phyloP scores from a whole-genome alignment of 2,113 vertebrate genomes.

The Dendrocopos noguchii region DNA sequence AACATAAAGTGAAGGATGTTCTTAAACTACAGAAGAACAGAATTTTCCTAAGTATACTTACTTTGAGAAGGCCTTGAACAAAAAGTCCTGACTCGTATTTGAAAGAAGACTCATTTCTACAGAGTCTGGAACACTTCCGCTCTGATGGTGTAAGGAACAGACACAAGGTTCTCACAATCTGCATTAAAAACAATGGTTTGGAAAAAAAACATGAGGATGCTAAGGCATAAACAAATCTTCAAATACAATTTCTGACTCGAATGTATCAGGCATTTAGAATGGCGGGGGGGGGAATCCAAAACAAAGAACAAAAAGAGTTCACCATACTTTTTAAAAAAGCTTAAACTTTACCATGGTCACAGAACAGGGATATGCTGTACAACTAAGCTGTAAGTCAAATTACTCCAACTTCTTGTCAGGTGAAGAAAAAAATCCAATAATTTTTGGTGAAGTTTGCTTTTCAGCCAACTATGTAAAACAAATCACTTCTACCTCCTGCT shows the following conservation, averaged over 20 bases:
- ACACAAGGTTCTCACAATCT: constrained; percentile 95
- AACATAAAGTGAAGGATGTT: not conserved
- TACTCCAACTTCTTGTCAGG: not conserved
- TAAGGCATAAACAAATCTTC: not conserved
- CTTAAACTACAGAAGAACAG: not conserved
- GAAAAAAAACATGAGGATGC: not conserved
- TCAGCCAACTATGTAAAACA: not conserved
- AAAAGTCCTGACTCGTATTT: constrained; percentile 96
- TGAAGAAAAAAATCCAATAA: not conserved
- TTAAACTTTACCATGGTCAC: not conserved
- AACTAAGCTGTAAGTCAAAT: not conserved
- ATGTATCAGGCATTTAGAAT: not conserved
- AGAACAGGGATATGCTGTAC: not conserved
- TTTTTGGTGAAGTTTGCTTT: not conserved
- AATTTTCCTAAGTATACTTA: constrained; percentile 60
- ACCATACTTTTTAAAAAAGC: not conserved
- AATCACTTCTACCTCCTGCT: not conserved
- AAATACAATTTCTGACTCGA: not conserved
- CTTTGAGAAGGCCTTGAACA: constrained; percentile 97
- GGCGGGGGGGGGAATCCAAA: not conserved
- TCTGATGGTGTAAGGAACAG: constrained; percentile 93
- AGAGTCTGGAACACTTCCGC: constrained; percentile 93
- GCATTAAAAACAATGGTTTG: constrained; percentile 56
- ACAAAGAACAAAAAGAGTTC: not conserved
- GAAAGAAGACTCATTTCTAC: constrained; percentile 87